A percentile compares a stretch with the other conserved stretches of the same genome.
Evolutionary conservation across 2,113 vertebrate genomes (phyloP).

Genomic region (Tonatia bakeri): DNA sequence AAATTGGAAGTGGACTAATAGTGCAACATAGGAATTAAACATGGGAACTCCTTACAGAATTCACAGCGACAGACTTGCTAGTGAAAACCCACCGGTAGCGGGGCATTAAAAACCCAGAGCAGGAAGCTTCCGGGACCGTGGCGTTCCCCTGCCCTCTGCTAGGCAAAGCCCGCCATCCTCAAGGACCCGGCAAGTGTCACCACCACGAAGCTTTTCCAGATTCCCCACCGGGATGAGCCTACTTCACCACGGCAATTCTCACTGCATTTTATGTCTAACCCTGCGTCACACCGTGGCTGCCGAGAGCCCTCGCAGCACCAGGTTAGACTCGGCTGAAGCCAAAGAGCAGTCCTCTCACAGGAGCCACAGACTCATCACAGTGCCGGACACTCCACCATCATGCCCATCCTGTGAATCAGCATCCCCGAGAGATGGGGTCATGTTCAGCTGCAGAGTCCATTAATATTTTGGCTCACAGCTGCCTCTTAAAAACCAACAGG

Average conservation of each 20-base stretch:
- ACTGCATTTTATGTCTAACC: neutral
- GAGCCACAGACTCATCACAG: neutral
- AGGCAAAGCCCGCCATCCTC: neutral
- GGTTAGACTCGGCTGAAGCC: neutral
- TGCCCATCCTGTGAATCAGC: rapidly evolving
- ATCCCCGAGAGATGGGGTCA: neutral
- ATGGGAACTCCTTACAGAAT: neutral
- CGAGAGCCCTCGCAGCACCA: neutral
- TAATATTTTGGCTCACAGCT: neutral
- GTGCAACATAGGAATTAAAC: neutral
- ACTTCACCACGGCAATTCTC: neutral
- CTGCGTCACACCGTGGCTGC: neutral
- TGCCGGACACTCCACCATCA: neutral
- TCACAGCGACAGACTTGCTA: neutral
- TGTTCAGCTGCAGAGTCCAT: neutral
- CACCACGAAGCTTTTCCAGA: neutral
- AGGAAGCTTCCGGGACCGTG: neutral
- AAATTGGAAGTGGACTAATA: neutral
- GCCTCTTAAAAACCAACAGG: slow-evolving; percentile 2
- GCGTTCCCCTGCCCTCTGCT: neutral
- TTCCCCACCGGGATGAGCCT: neutral
- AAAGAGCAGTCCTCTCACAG: neutral
- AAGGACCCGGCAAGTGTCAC: neutral
- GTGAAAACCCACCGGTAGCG: neutral
- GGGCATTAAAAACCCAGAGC: neutral